Evolutionary conservation across 2,113 vertebrate genomes (phyloP).

Genomic region (Ophthalmolycus amberensis): DNA sequence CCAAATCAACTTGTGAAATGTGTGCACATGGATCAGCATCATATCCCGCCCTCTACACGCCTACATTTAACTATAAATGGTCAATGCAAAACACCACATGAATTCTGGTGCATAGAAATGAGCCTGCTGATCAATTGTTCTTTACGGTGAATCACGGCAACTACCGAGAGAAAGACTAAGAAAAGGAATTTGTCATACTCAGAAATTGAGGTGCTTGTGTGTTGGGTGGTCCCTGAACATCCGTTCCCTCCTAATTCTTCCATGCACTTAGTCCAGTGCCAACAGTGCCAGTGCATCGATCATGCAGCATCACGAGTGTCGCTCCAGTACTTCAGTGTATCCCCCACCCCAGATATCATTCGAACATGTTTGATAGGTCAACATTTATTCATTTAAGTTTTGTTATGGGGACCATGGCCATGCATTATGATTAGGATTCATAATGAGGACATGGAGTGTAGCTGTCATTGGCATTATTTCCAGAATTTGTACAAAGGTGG

Average conservation of each 20-base stretch:
- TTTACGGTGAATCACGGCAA: background rate
- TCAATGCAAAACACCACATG: background rate
- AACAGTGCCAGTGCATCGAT: background rate
- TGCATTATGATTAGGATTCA: background rate
- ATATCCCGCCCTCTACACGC: background rate
- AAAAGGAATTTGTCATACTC: background rate
- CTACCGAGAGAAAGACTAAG: background rate
- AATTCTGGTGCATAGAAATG: background rate
- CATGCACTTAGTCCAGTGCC: background rate
- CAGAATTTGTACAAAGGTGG: background rate
- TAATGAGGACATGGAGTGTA: background rate
- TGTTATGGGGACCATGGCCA: background rate
- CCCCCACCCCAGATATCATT: background rate
- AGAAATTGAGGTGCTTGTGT: too few species aligned
- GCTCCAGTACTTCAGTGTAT: background rate
- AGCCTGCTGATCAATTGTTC: background rate
- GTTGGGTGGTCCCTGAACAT: too few species aligned
- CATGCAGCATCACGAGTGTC: background rate
- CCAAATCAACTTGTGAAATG: background rate
- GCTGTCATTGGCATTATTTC: background rate
- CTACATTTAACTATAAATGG: background rate
- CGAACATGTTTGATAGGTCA: background rate
- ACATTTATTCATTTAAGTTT: background rate
- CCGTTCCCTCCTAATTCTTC: background rate
- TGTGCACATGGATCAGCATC: background rate